Evolutionary conservation across 2,888 invertebrate genomes (phyloP).

Genomic region (Chelonus formosanus): DNA sequence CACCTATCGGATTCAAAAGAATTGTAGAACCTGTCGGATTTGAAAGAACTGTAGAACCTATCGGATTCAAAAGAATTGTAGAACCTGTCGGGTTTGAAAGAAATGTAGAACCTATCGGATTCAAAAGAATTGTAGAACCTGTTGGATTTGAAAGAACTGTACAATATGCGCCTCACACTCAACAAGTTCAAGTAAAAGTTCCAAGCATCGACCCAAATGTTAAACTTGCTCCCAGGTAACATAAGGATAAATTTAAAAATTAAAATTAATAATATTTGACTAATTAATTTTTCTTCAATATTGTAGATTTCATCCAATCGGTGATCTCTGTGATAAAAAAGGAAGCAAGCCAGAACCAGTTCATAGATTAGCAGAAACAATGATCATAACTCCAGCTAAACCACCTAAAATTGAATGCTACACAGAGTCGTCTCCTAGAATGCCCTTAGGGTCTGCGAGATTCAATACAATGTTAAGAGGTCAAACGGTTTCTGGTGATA

Average conservation of each 20-base stretch:
- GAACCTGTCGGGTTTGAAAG: too few species aligned
- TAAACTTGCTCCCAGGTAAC: slow-evolving; percentile 26
- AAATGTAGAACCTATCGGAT: too few species aligned
- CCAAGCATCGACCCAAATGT: not conserved
- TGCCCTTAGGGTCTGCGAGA: too few species aligned
- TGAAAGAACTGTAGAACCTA: too few species aligned
- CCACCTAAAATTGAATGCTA: slow-evolving; percentile 19
- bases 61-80: too few species aligned
- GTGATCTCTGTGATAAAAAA: slow-evolving; percentile 44
- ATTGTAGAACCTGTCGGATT: too few species aligned
- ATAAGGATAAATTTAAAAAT: slow-evolving; percentile 29
- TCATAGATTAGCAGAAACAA: not conserved
- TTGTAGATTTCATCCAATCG: slow-evolving; percentile 47
- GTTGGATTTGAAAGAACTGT: not conserved
- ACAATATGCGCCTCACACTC: not conserved
- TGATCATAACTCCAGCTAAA: slow-evolving; percentile 8
- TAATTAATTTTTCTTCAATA: not conserved
- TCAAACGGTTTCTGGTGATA: too few species aligned
- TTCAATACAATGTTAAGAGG: too few species aligned
- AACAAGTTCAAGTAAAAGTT: not conserved
- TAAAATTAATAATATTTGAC: not conserved
- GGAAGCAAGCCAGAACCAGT: not conserved
- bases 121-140: too few species aligned
- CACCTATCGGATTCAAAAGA: too few species aligned
- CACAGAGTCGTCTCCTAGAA: too few species aligned